Evolutionary conservation across 2,113 vertebrate species (phyloP), one percentile per base, ranked within the genome.

Genomic region (Zosterops japonicus): DNA sequence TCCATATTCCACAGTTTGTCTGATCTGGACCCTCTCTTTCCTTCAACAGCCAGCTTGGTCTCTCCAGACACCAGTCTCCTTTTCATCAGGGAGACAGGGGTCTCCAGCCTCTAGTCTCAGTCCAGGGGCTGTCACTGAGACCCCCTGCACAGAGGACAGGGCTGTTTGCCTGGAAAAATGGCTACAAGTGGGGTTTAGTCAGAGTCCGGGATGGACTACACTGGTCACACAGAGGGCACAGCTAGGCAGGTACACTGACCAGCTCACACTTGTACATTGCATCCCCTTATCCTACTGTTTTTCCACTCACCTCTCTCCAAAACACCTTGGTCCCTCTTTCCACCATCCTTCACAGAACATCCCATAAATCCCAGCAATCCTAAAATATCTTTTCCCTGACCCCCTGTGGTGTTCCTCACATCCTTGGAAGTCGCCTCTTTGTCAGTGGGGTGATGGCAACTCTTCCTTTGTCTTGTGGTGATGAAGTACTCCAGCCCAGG

Each of bases 281-380:
- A 8, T 46, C 6, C 11, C 16, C 4, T 50, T 74, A 12, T 42
- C 35, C 33, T 8, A 1, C n/a, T 79, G 12, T 44, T 83, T 64
- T 78, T 25, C 24, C 12, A 33, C 5, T 67, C 2, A 4, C 1
- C 25, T 36, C 24, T 84, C 22, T 33, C 11, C 33, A 36, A 68
- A 64, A 7, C 7, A 22, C 11, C 8, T 42, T 19, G 6, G 57
- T 39, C 10, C 3, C n/a, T 20, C 11, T 33, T 85, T 91, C n/a
- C 23, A 2, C 18, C 6, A 44, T 53, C 18, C 11, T 46, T 18
- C 50, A 4, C 1, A 4, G 17, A 67, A 61, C 3, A 67, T 35
- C 8, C 12, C 6, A 3, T 36, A 44, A 53, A 13, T 28, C 11
- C n/a, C 0, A 0, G 22, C 2, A n/a, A 9, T 72, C 49, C 4